Evolutionary conservation across 2,888 invertebrate species (phyloP), one percentile per base, ranked within the genome.

Genomic region (Pyrrhosoma nymphula): DNA sequence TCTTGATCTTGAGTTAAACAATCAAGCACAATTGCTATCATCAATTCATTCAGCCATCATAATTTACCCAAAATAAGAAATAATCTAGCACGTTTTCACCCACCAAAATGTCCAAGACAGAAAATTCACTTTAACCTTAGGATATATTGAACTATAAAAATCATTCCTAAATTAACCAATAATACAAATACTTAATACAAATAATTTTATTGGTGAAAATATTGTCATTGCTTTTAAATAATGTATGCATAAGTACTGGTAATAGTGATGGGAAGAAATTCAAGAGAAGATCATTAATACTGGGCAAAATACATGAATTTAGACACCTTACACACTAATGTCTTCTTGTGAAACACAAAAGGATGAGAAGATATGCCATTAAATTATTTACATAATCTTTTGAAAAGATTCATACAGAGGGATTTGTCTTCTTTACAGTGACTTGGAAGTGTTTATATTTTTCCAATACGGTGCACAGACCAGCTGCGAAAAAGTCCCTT

Each of bases 401-500:
- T 93, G 63, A 16, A 47, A 89, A 89, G 47, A 93, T 2, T 47
- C 3, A 20, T 93, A 30, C 14, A 47, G 23, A 26, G n/a, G 16
- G 35, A 82, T 35, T 35, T 69, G 69, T 69, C 69, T 69, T 82
- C 82, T 35, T 82, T 26, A 35, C 35, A 16, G 14, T 16, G 10
- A 35, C 0, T 47, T 14, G 69, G 56, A 26, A 75, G 35, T 82
- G 82, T 30, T 96, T 95, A 97, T 95, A 97, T 97, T 96, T 97
- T 97, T 35, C 97, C 97, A 95, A 97, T 97, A 47, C 97, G 96
- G 96, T 97, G 97, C 23, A 97, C 97, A 0, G 97, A 97, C 97
- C 97, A 97, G 95, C 97, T 97, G 95, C 97, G 96, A 95, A 97
- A 97, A 35, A 97, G 96, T 95, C 97, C 97, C 91, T 97, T 96